phyloP scores from a whole-genome alignment of 2,113 vertebrate genomes.

The Phyllopteryx taeniolatus region DNA sequence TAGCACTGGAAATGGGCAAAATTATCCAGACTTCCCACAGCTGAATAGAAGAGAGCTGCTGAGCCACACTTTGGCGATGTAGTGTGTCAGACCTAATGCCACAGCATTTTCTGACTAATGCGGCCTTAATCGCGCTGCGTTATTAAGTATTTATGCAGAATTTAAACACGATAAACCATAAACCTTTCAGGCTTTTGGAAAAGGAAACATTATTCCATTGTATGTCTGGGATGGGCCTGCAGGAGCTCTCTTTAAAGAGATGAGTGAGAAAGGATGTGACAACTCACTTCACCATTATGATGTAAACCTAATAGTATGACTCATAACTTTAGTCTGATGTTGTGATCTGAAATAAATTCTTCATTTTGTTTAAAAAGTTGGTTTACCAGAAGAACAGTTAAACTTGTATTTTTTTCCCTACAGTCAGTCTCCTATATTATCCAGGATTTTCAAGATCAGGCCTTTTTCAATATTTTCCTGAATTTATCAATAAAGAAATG shows the following conservation, averaged over 20 bases:
- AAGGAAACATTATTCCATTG: constrained; percentile 30
- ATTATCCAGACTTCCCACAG: constrained; percentile 48
- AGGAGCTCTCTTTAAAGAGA: constrained; percentile 14
- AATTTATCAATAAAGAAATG: too few relatives aligned
- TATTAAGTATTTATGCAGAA: constrained; percentile 39
- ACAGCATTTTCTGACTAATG: constrained; percentile 48
- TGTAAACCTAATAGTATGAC: constrained; percentile 19
- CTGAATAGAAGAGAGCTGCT: constrained; percentile 38
- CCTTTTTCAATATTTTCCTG: too few relatives aligned
- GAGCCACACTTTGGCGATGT: constrained; percentile 48
- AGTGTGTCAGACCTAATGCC: constrained; percentile 48
- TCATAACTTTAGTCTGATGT: constrained; percentile 24
- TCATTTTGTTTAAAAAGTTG: background rate
- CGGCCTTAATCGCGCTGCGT: constrained; percentile 20
- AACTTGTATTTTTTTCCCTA: background rate
- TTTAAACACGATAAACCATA: constrained; percentile 48
- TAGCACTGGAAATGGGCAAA: constrained; percentile 47
- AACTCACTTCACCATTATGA: constrained; percentile 15
- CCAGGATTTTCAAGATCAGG: background rate
- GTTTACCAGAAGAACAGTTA: background rate
- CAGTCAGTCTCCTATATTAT: background rate
- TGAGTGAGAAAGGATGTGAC: constrained; percentile 20
- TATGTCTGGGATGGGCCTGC: constrained; percentile 14
- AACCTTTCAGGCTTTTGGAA: constrained; percentile 43
- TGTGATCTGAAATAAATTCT: constrained; percentile 4